Evolutionary conservation across 2,113 vertebrate species (phyloP).

Genomic region (Phalacrocorax pelagicus): DNA sequence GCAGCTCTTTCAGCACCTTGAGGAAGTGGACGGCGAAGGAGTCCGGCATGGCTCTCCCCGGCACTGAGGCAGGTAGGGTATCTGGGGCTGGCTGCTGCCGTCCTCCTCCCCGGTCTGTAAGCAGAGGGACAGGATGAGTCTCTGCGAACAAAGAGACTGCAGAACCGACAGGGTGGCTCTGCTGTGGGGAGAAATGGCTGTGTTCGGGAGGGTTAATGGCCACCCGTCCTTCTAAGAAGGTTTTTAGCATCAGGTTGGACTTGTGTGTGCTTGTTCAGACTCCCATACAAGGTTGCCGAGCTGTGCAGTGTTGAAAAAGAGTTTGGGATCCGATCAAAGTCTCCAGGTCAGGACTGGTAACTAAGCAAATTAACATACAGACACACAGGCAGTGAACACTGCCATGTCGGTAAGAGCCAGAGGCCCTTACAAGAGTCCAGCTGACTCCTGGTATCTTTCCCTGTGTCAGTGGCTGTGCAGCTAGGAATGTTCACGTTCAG

Average conservation of each 20-base stretch:
- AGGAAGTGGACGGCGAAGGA: conserved; percentile 86
- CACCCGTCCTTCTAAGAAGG: not conserved
- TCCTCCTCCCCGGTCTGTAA: not conserved
- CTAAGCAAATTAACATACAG: not conserved
- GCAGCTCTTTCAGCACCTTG: conserved; percentile 88
- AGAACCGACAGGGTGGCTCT: not conserved
- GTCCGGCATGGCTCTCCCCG: conserved; percentile 61
- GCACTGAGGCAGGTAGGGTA: not conserved
- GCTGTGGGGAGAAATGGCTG: not conserved
- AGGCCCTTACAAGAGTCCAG: not conserved
- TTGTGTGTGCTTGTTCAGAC: not conserved
- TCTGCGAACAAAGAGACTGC: not conserved
- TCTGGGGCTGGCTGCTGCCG: not conserved
- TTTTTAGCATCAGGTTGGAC: not conserved
- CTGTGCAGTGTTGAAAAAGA: not conserved
- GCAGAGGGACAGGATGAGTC: not conserved
- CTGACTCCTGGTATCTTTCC: not conserved
- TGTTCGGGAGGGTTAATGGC: not conserved
- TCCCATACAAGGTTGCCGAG: not conserved
- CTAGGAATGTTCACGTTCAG: not conserved
- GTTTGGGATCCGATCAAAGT: not conserved
- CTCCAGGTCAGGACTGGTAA: not conserved
- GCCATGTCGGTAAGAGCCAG: not conserved
- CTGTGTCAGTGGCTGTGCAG: not conserved
- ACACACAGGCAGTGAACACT: not conserved